These are phyloP conservation scores for Bombylius discolor DNA, from an alignment of 2,888 invertebrate species.

Conservation along the genomic window DNA sequence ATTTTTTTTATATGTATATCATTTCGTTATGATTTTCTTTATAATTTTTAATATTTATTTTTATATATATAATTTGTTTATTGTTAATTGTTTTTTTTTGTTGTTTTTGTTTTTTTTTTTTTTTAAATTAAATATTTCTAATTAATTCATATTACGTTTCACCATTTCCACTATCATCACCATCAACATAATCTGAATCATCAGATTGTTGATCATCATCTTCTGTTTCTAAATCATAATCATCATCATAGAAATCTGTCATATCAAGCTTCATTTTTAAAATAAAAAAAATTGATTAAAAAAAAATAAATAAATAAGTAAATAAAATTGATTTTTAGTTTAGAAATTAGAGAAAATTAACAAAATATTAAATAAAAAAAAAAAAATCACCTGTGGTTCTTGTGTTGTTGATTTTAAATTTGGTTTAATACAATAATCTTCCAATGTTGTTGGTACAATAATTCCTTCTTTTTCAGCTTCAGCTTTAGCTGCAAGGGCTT, in stretches of 20 bases:
- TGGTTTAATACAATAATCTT: slow-evolving; percentile 96
- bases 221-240: slow-evolving; percentile 72
- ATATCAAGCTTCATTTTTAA: slow-evolving; percentile 65
- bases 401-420: slow-evolving; percentile 77
- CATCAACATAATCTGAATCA: slow-evolving; percentile 60
- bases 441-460: slow-evolving; percentile 89
- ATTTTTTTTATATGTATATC: too few species aligned
- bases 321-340: too few species aligned
- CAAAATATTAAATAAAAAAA: not conserved
- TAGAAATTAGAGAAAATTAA: too few species aligned
- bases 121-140: too few species aligned
- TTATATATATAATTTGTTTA: too few species aligned
- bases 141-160: slow-evolving; percentile 43
- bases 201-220: slow-evolving; percentile 52
- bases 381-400: slow-evolving; percentile 44
- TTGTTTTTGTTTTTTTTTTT: too few species aligned
- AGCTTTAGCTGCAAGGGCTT: slow-evolving; percentile 86
- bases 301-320: not conserved
- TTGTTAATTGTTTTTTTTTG: too few species aligned
- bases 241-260: slow-evolving; percentile 93
- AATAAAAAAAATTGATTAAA: slow-evolving; percentile 11
- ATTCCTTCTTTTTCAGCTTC: slow-evolving; percentile 97
- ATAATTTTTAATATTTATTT: too few species aligned
- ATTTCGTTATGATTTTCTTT: too few species aligned
- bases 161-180: slow-evolving; percentile 83